phyloP scores from a whole-genome alignment of 1,140 invertebrate genomes.

The Drosophila azteca region DNA sequence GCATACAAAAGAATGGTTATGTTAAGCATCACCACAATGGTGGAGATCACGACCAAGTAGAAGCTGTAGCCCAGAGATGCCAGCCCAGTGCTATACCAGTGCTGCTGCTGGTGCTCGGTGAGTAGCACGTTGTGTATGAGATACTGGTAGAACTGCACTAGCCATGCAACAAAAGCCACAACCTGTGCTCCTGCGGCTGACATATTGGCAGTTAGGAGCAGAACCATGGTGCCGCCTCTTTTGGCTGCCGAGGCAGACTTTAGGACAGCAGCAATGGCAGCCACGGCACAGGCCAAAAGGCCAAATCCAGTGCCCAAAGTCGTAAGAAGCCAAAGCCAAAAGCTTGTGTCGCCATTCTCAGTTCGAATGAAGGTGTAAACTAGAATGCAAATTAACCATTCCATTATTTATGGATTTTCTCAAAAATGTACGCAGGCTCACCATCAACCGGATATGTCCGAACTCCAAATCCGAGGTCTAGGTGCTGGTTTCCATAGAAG shows the following conservation, averaged over 20 bases:
- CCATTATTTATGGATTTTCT: neutral
- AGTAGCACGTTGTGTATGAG: constrained; percentile 76
- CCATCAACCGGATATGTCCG: constrained; percentile 84
- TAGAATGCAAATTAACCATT: constrained; percentile 10
- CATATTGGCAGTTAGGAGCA: constrained; percentile 73
- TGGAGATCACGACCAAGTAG: constrained; percentile 75
- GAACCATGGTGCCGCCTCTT: constrained; percentile 72
- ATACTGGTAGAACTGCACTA: constrained; percentile 80
- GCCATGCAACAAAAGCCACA: constrained; percentile 78
- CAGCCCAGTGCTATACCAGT: constrained; percentile 76
- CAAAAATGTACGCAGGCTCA: constrained; percentile 20
- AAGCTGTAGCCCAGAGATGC: constrained; percentile 82
- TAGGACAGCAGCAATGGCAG: constrained; percentile 76
- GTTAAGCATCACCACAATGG: constrained; percentile 74
- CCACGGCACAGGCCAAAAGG: constrained; percentile 71
- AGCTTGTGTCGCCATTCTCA: constrained; percentile 72
- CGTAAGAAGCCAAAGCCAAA: constrained; percentile 78
- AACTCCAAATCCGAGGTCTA: constrained; percentile 93
- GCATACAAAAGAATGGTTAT: constrained; percentile 71
- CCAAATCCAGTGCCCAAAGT: constrained; percentile 78
- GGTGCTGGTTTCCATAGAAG: constrained; percentile 92
- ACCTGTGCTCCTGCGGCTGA: constrained; percentile 73
- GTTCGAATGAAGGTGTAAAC: constrained; percentile 74
- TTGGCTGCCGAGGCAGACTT: constrained; percentile 80
- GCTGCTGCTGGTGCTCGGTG: constrained; percentile 60